These are phyloP conservation scores for Grus americana DNA, from an alignment of 2,113 vertebrate genomes.

Conservation along the genomic window DNA sequence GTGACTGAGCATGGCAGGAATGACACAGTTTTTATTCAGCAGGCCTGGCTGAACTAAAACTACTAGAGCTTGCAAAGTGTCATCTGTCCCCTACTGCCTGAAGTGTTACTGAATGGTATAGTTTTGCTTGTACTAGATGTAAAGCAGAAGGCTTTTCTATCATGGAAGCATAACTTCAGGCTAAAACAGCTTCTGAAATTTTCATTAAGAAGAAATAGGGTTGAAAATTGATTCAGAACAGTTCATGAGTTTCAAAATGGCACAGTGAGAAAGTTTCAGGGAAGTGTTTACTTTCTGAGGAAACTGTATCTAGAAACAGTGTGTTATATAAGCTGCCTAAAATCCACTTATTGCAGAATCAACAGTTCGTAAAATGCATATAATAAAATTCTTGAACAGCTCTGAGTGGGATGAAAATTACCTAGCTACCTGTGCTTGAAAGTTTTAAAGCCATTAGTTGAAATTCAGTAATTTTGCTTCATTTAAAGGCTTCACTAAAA, in stretches of 20 bases:
- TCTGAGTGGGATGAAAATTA: background rate
- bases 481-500: background rate
- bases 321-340: background rate
- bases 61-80: background rate
- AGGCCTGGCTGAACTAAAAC: background rate
- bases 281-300: background rate
- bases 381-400: background rate
- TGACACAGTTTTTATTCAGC: background rate
- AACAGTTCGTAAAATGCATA: background rate
- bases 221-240: background rate
- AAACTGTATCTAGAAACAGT: background rate
- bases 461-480: background rate
- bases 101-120: background rate
- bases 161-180: background rate
- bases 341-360: background rate
- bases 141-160: background rate
- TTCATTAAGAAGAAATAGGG: conserved; percentile 1
- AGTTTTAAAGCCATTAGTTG: background rate
- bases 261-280: background rate
- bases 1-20: background rate
- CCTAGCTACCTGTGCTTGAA: background rate
- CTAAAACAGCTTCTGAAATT: background rate
- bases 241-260: background rate
- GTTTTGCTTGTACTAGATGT: background rate
- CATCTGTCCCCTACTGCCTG: background rate